A percentile compares a stretch with the other conserved stretches of the same genome.
phyloP scores from a whole-genome alignment of 2,888 invertebrate species.

The Hylaea fasciaria region DNA sequence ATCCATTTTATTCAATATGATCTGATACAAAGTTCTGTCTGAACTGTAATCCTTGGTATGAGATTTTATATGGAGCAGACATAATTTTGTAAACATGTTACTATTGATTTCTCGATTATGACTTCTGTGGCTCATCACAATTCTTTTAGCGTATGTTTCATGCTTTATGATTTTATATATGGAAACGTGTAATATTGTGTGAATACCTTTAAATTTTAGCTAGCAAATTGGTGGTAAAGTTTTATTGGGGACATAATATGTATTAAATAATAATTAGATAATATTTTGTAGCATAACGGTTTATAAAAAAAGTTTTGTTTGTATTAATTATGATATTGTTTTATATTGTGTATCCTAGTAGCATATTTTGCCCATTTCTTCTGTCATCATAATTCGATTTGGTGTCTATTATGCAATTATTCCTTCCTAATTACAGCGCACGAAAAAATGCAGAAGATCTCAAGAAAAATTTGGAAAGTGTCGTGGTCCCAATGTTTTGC shows the following conservation, averaged over 20 bases:
- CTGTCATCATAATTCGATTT: slow-evolving; percentile 60
- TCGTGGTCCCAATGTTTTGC: slow-evolving; percentile 99
- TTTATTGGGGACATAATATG: too few species aligned
- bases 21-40: slow-evolving; percentile 8
- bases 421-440: slow-evolving; percentile 90
- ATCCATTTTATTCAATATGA: background rate
- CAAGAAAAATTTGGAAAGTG: slow-evolving; percentile 96
- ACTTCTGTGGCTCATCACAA: too few species aligned
- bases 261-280: too few species aligned
- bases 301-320: background rate
- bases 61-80: slow-evolving; percentile 12
- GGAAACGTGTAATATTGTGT: too few species aligned
- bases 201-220: background rate
- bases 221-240: too few species aligned
- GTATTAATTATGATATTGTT: background rate
- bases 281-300: too few species aligned
- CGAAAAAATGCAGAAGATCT: slow-evolving; percentile 97
- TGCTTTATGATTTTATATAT: background rate
- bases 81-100: too few species aligned
- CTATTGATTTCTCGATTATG: too few species aligned
- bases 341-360: slow-evolving; percentile 27
- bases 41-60: slow-evolving; percentile 15
- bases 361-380: slow-evolving; percentile 53
- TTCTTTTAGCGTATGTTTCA: too few species aligned
- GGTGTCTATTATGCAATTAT: slow-evolving; percentile 83